Base-by-base conservation (phyloP, 2,113 vertebrate genomes). In the Etheostoma spectabile region DNA sequence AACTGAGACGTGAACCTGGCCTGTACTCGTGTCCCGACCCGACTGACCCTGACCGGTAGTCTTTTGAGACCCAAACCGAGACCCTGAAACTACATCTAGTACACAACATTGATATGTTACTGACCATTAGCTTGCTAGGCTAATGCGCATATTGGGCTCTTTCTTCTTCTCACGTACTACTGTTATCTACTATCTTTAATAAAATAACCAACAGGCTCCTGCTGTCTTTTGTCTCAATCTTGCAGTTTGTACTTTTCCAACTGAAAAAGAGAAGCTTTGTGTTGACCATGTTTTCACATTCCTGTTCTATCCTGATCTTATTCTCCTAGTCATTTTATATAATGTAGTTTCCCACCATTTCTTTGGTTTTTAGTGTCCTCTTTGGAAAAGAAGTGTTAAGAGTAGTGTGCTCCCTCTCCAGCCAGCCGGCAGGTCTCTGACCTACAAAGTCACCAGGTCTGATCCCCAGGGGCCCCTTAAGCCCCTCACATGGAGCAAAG, bases 391-490 rank as follows among this genome's bases (percentile, higher is more conserved):
- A 63, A 22, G 27, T 45, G 53, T 71, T 77, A 6, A 30, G 21
- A 64, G 59, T 13, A 1, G 45, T 27, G 38, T 10, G 55, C 48
- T 84, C 38, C 0, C 61, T 78, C 63, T 82, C 12, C 22, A 65
- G 64, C 59, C 82, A 57, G 10, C 56, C 82, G 62, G 53, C 64
- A 68, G 71, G 15, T 67, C 49, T 61, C 45, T 86, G 87, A 92
- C 88, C 88, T 71, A 83, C 78, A 87, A 74, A 88, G 77, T 89
- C 86, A 85, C 77, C 86, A 77, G 86, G 72, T 83, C 79, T 77
- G 83, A 56, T 74, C 88, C 85, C 83, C 66, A n/a, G 84, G 88
- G 88, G 80, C 91, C 90, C 79, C 91, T 89, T 93, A 94, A 91
- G 77, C 82, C 83, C 79, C 68, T 90, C 83, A 85, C 84, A 83